Percentiles rank a stretch among this genome's conserved stretches.
Evolutionary conservation across 2,113 vertebrate species (phyloP).

Genomic region (Esox niger): DNA sequence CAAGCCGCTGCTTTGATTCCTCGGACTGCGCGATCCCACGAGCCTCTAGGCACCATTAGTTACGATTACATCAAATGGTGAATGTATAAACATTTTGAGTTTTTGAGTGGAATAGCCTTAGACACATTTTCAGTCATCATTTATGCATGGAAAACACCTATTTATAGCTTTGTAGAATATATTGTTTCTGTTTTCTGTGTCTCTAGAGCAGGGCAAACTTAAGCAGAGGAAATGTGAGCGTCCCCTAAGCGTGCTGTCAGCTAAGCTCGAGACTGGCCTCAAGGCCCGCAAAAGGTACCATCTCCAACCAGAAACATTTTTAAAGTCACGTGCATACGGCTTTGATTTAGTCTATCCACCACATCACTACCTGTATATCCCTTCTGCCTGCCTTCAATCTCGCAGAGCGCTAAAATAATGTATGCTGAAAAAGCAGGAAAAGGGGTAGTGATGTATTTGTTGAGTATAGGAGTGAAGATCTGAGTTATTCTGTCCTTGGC

Average conservation of each 20-base stretch:
- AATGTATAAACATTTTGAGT: too few relatives aligned
- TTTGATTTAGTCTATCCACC: neutral
- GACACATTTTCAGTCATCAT: too few relatives aligned
- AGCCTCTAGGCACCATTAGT: too few relatives aligned
- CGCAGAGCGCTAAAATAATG: neutral
- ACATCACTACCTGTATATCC: neutral
- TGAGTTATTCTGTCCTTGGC: too few relatives aligned
- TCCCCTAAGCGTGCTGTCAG: conserved; percentile 52
- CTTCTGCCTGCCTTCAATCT: neutral
- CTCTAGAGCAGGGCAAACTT: conserved; percentile 68
- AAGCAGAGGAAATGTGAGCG: conserved; percentile 76
- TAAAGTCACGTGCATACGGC: too few relatives aligned
- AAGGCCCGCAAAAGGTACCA: conserved; percentile 68
- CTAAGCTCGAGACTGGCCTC: conserved; percentile 61
- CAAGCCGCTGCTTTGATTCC: too few relatives aligned
- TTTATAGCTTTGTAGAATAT: neutral
- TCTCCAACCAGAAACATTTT: too few relatives aligned
- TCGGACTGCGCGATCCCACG: too few relatives aligned
- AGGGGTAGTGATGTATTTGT: neutral
- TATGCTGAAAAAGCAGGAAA: neutral
- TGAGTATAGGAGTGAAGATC: neutral
- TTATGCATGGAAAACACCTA: too few relatives aligned
- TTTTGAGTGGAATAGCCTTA: too few relatives aligned
- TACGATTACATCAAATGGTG: too few relatives aligned
- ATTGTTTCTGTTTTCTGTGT: conserved; percentile 18